Percentiles rank a stretch among this genome's conserved stretches.
phyloP scores from a whole-genome alignment of 2,797 vertebrate species.

The Sciaenops ocellatus region DNA sequence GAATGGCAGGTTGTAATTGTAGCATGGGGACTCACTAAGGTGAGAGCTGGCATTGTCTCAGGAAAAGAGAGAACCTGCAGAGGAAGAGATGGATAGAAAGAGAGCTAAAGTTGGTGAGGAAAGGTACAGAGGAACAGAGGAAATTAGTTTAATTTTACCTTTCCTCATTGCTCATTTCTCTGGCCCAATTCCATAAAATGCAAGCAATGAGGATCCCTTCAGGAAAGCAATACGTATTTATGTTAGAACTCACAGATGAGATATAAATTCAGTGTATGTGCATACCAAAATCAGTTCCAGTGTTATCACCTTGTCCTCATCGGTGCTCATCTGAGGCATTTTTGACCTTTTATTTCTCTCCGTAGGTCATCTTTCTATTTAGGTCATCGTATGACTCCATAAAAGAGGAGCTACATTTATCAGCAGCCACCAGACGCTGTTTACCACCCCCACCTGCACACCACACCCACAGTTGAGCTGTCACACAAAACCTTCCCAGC shows the following conservation, averaged over 20 bases:
- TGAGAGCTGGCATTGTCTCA: constrained; percentile 62
- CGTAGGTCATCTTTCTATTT: constrained; percentile 42
- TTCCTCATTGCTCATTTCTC: constrained; percentile 13
- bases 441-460: constrained; percentile 63
- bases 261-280: not conserved
- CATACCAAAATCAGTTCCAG: not conserved
- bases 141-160: not conserved
- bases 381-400: constrained; percentile 33
- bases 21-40: constrained; percentile 41
- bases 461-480: constrained; percentile 62
- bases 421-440: constrained; percentile 61
- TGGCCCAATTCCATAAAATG: constrained; percentile 12
- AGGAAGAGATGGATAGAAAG: constrained; percentile 29
- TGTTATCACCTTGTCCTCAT: not conserved
- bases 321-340: not conserved
- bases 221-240: not conserved
- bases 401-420: constrained; percentile 49
- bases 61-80: constrained; percentile 64
- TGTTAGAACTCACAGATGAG: not conserved
- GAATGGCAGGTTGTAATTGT: constrained; percentile 35
- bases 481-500: constrained; percentile 51
- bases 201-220: not conserved
- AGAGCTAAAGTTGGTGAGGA: not conserved
- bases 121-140: not conserved
- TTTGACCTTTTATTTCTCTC: not conserved